These are phyloP conservation scores for Emydoidea blandingii DNA, from an alignment of 2,797 vertebrate genomes.

Conservation along the genomic window DNA sequence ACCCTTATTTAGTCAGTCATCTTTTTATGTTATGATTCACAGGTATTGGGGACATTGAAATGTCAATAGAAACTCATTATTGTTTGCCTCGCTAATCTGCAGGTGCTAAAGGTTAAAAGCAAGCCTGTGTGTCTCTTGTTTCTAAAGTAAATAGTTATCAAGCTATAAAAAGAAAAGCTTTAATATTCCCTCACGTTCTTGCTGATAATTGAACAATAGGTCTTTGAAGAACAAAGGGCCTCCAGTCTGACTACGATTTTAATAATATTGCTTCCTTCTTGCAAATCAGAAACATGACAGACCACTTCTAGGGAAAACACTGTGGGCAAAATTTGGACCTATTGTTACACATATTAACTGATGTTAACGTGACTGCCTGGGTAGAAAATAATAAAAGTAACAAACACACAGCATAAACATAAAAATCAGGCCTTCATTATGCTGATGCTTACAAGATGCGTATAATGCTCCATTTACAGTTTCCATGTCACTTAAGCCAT, in stretches of 20 bases:
- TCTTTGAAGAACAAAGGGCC: background rate
- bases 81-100: background rate
- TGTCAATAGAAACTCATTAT: fast-evolving
- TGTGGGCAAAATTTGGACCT: background rate
- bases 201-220: background rate
- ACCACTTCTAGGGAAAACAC: background rate
- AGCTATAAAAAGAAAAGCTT: background rate
- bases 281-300: background rate
- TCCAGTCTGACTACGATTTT: background rate
- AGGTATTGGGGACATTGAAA: fast-evolving
- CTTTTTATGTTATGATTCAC: background rate
- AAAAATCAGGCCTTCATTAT: background rate
- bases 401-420: background rate
- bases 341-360: background rate
- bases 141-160: background rate
- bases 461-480: background rate
- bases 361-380: background rate
- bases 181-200: background rate
- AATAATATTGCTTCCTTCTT: background rate
- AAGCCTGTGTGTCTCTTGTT: background rate
- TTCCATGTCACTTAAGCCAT: background rate
- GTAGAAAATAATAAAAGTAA: background rate
- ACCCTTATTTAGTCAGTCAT: fast-evolving
- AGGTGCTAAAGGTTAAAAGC: fast-evolving
- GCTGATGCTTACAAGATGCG: background rate